Percentiles rank a stretch among this genome's conserved stretches.
phyloP scores from a whole-genome alignment of 1,140 invertebrate genomes.

The Eurosta solidaginis region DNA sequence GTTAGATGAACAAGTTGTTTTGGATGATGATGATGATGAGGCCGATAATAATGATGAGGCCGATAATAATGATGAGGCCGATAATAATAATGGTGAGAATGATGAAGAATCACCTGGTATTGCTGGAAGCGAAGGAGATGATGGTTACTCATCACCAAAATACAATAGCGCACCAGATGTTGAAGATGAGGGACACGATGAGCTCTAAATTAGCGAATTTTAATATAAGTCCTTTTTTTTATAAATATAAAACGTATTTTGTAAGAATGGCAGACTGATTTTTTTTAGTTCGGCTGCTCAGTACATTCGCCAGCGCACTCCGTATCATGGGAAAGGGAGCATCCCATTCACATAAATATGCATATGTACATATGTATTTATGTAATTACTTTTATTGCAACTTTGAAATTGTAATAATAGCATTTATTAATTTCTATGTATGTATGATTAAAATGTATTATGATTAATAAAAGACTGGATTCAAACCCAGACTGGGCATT shows the following conservation, averaged over 20 bases:
- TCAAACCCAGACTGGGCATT: no score
- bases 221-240: slow-evolving; percentile 40
- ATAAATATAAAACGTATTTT: slow-evolving; percentile 36
- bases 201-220: slow-evolving; percentile 33
- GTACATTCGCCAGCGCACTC: slow-evolving; percentile 11
- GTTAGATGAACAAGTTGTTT: slow-evolving; percentile 71
- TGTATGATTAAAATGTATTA: no score
- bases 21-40: slow-evolving; percentile 62
- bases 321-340: slow-evolving; percentile 18
- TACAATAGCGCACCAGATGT: neutral
- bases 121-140: no score
- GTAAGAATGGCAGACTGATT: slow-evolving; percentile 48
- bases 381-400: no score
- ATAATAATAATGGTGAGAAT: slow-evolving; percentile 51
- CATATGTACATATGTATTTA: neutral
- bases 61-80: slow-evolving; percentile 38
- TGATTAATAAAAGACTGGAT: no score
- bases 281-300: slow-evolving; percentile 25
- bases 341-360: neutral
- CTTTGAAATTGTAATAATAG: no score
- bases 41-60: slow-evolving; percentile 56
- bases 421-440: no score
- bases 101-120: slow-evolving; percentile 40
- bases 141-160: slow-evolving; percentile 13
- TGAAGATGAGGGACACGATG: slow-evolving; percentile 3